Evolutionary conservation across 30 jellyfish, hydroid and myxozoan genomes (phyloP).

Genomic region (Aurelia aurita): DNA sequence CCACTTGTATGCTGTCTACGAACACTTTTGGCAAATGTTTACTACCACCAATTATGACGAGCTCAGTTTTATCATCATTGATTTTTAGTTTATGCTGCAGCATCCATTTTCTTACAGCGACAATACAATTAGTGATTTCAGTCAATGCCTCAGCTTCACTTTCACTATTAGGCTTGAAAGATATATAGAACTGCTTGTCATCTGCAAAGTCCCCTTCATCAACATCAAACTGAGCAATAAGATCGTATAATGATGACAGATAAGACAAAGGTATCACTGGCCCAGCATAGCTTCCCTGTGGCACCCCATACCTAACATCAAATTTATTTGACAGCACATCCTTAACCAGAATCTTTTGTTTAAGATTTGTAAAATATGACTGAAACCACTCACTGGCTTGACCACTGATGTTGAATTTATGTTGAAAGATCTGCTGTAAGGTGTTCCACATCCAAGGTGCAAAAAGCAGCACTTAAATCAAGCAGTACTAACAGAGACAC

Average conservation of each 20-base stretch:
- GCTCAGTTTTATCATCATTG: conserved; percentile 52
- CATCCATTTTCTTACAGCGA: too few relatives aligned
- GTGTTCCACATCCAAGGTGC: conserved; percentile 15
- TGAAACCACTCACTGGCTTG: background rate
- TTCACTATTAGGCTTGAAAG: conserved; percentile 10
- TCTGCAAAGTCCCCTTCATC: conserved; percentile 11
- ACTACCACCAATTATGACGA: conserved; percentile 14
- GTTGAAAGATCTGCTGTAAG: background rate
- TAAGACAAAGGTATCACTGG: conserved; percentile 12
- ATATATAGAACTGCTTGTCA: conserved; percentile 50
- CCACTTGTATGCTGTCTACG: conserved; percentile 5
- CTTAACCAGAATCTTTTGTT: background rate
- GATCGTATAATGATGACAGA: too few relatives aligned
- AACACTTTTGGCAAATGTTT: conserved; percentile 30
- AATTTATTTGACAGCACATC: background rate
- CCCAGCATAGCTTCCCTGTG: conserved; percentile 24
- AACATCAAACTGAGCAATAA: too few relatives aligned
- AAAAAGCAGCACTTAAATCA: conserved; percentile 56
- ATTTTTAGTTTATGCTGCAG: too few relatives aligned
- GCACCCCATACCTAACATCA: conserved; percentile 4
- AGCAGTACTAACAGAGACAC: conserved; percentile 32
- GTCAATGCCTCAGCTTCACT: background rate
- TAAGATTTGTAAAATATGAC: background rate
- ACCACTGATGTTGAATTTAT: background rate
- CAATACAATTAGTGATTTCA: too few relatives aligned